These are phyloP conservation scores for Ectobius pallidus DNA, from an alignment of 2,888 invertebrate genomes.

Conservation along the genomic window DNA sequence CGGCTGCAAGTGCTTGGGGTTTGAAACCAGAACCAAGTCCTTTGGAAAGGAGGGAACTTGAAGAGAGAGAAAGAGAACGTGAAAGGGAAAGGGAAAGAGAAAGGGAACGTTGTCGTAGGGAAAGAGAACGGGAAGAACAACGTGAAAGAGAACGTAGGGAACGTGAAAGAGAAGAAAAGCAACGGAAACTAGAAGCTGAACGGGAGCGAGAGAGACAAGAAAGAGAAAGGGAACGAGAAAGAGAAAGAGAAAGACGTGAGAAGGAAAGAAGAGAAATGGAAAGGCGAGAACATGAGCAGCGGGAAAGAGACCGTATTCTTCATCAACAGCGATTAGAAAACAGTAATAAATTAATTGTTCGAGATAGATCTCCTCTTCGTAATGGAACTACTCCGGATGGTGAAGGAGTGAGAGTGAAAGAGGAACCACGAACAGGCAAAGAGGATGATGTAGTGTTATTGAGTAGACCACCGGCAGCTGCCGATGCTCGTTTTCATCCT, in stretches of 20 bases:
- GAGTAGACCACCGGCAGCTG: slow-evolving; percentile 54
- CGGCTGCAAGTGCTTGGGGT: slow-evolving; percentile 63
- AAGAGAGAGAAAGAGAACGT: slow-evolving; percentile 58
- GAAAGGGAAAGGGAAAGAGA: slow-evolving; percentile 51
- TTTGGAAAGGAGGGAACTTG: slow-evolving; percentile 66
- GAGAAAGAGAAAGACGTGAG: slow-evolving; percentile 37
- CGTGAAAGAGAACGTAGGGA: slow-evolving; percentile 65
- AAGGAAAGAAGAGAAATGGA: slow-evolving; percentile 45
- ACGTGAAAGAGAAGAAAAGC: slow-evolving; percentile 63
- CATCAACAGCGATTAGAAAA: slow-evolving; percentile 64
- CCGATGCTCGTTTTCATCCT: slow-evolving; percentile 55
- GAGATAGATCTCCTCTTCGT: slow-evolving; percentile 77
- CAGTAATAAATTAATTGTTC: slow-evolving; percentile 46
- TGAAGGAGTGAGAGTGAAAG: slow-evolving; percentile 65
- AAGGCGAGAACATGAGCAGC: slow-evolving; percentile 48
- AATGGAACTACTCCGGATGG: slow-evolving; percentile 62
- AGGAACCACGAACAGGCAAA: slow-evolving; percentile 60
- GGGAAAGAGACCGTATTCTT: slow-evolving; percentile 60
- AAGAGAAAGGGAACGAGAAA: slow-evolving; percentile 44
- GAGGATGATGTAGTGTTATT: slow-evolving; percentile 51
- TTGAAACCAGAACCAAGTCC: slow-evolving; percentile 69
- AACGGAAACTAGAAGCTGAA: slow-evolving; percentile 49
- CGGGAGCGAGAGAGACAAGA: slow-evolving; percentile 61
- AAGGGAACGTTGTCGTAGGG: slow-evolving; percentile 53
- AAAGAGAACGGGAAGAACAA: slow-evolving; percentile 64